Evolutionary conservation across 2,797 vertebrate species (phyloP), one percentile per base, ranked within the genome.

Genomic region (Cynodonichthys magdalenae): DNA sequence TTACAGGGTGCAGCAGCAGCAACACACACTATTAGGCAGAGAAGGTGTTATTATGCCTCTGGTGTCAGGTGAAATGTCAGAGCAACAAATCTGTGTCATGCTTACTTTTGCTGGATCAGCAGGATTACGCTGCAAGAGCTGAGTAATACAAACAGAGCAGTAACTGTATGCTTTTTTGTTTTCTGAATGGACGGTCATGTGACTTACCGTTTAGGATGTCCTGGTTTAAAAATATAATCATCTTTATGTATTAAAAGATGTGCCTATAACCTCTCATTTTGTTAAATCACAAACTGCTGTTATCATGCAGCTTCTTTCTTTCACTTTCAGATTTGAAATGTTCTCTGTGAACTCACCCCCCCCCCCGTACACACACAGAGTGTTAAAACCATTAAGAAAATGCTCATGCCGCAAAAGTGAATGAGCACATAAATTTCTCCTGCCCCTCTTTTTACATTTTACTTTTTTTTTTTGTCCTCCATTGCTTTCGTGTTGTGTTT

Each of bases 311-410:
- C 12, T 77, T 81, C 82, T 71, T 67, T 71, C 75, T 86, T 92
- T 88, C 81, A 79, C 84, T 90, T 90, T 89, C 86, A 84, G 69
- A 84, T 80, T 76, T 73, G 47, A 69, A 52, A 14, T 70, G 66
- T 66, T 71, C 57, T 66, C 42, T 31, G 63, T 67, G 63, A 76
- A 53, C 71, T 71, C 66, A 47, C 64, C 53, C 61, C 63, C 66
- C 45, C 64, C 53, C 61, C 63, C 78, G 71, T 65, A 67, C 74
- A 70, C 75, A 74, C 69, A 80, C 60, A 83, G 80, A 79, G 81
- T 92, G 90, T 85, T 92, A 89, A 88, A 90, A 59, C 63, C 90
- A 90, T 93, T 88, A 89, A 85, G 80, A 88, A 90, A 88, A 83
- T 47, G 75, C 72, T 69, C 80, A 53, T n/a, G 74, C 90, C 86